These are phyloP conservation scores for Pelodytes ibericus DNA, from an alignment of 2,797 vertebrate species.

Conservation along the genomic window DNA sequence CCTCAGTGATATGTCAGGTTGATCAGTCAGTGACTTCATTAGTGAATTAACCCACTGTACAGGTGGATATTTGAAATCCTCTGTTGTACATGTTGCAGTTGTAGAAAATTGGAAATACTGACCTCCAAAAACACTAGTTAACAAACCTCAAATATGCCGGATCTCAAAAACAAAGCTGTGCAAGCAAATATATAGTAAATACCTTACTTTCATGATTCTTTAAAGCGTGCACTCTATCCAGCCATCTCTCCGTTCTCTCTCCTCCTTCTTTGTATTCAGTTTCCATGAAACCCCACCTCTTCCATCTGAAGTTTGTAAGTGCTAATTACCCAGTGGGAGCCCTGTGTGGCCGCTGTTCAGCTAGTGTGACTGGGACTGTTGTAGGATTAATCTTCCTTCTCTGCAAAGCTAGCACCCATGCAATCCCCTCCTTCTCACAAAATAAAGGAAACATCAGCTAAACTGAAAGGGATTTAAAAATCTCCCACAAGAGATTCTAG, in stretches of 20 bases:
- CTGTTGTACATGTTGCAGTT: background rate
- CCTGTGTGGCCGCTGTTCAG: conserved; percentile 63
- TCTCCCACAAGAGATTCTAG: conserved; percentile 39
- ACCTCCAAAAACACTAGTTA: background rate
- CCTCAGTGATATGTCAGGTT: background rate
- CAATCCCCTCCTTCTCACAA: conserved; percentile 65
- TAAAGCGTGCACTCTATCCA: background rate
- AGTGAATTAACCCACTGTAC: background rate
- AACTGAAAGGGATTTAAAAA: conserved; percentile 37
- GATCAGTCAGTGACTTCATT: background rate
- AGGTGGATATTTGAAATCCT: background rate
- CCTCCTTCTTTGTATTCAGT: conserved; percentile 47
- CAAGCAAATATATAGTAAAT: conserved; percentile 38
- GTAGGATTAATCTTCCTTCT: conserved; percentile 67
- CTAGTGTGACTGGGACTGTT: conserved; percentile 56
- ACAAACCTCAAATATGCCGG: background rate
- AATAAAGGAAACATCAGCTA: conserved; percentile 50
- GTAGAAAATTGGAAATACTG: background rate
- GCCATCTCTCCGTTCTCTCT: conserved; percentile 51
- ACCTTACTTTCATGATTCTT: conserved; percentile 22
- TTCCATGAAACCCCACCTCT: conserved; percentile 45
- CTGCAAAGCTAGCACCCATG: conserved; percentile 63
- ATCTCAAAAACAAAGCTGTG: conserved; percentile 30
- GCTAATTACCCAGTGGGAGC: conserved; percentile 57
- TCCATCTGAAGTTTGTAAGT: conserved; percentile 56